phyloP scores from a whole-genome alignment of 2,113 vertebrate genomes.

The Oncorhynchus kisutch region DNA sequence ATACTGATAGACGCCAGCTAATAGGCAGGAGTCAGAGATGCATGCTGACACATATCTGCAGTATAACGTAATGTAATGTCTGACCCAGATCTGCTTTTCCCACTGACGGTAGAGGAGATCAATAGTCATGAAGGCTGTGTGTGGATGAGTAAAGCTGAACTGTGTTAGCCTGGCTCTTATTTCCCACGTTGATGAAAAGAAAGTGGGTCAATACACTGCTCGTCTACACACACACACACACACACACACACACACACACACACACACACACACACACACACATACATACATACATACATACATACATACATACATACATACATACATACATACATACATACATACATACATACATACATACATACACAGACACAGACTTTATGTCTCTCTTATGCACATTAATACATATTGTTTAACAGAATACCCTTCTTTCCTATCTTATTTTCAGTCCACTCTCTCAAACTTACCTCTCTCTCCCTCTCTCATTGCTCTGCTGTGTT shows the following conservation, averaged over 20 bases:
- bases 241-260: background rate
- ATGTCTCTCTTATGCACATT: too few species aligned
- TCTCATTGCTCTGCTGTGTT: background rate
- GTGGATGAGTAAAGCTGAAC: constrained; percentile 15
- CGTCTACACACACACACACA: background rate
- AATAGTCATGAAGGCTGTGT: constrained; percentile 39
- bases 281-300: background rate
- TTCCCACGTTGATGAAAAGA: constrained; percentile 10
- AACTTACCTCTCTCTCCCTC: background rate
- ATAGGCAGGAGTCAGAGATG: too few species aligned
- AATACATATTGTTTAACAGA: too few species aligned
- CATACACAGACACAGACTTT: background rate
- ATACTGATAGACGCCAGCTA: too few species aligned
- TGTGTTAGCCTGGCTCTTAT: constrained; percentile 11
- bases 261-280: background rate
- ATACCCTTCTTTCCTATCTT: too few species aligned
- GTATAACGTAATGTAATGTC: background rate
- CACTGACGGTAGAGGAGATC: constrained; percentile 34
- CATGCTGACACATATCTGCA: too few species aligned
- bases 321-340: background rate
- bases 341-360: background rate
- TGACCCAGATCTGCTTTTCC: background rate
- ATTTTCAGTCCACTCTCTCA: too few species aligned
- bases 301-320: background rate
- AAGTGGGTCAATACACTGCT: constrained; percentile 5